These are phyloP conservation scores for Scaeva pyrastri DNA, from an alignment of 2,888 invertebrate species.

Conservation along the genomic window DNA sequence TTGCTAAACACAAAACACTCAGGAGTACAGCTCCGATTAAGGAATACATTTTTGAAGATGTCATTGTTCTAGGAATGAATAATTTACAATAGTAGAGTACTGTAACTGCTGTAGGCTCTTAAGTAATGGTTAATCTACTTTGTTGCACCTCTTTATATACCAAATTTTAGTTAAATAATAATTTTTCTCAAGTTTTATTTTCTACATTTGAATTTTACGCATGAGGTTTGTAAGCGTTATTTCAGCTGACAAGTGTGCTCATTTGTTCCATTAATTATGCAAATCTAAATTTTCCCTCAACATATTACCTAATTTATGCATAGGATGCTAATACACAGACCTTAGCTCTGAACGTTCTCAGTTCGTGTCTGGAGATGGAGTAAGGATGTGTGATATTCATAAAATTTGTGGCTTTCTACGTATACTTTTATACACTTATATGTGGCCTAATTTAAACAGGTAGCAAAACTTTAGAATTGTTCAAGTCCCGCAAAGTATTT, in stretches of 20 bases:
- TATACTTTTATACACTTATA: no score
- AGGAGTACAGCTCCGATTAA: slow-evolving; percentile 8
- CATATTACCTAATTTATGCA: slow-evolving; percentile 49
- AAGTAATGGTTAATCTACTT: background rate
- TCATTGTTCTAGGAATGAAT: slow-evolving; percentile 14
- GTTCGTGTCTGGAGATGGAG: slow-evolving; percentile 24
- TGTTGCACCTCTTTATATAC: slow-evolving; percentile 14
- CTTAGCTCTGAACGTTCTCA: background rate
- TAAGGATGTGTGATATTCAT: slow-evolving; percentile 11
- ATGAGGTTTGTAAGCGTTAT: background rate
- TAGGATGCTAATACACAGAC: slow-evolving; percentile 6
- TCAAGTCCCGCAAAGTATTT: no score
- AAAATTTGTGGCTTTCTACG: background rate
- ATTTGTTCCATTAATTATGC: slow-evolving; percentile 72
- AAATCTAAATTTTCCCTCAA: slow-evolving; percentile 46
- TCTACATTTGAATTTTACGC: background rate
- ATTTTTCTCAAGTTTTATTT: background rate
- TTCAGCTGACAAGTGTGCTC: slow-evolving; percentile 58
- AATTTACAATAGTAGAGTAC: background rate
- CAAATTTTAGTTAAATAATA: background rate
- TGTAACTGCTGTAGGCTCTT: background rate
- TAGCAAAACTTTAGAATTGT: no score
- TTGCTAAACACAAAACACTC: background rate
- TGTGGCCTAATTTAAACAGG: no score
- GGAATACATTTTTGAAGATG: background rate